These are phyloP conservation scores for Lithobius niger DNA, from an alignment of 1,140 invertebrate genomes.

Conservation along the genomic window DNA sequence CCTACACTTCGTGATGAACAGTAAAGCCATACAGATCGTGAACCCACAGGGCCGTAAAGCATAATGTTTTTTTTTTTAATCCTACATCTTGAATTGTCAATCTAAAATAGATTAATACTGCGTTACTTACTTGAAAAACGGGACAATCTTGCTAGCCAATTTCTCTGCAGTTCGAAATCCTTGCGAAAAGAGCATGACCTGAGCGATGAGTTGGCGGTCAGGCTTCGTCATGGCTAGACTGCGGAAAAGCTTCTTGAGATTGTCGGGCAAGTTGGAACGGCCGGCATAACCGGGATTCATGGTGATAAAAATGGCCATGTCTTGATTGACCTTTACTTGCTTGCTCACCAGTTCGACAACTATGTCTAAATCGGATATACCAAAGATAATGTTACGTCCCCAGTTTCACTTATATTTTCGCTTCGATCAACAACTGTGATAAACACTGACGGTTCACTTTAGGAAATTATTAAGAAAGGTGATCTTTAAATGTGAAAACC, in stretches of 20 bases:
- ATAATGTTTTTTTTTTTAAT: no score
- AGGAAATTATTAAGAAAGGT: no score
- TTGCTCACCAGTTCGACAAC: slow-evolving; percentile 93
- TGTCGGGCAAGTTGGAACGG: slow-evolving; percentile 95
- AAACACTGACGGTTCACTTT: no score
- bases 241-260: slow-evolving; percentile 96
- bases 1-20: no score
- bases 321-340: slow-evolving; percentile 89
- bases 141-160: slow-evolving; percentile 95
- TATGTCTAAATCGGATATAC: slow-evolving; percentile 47
- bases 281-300: slow-evolving; percentile 99
- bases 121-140: slow-evolving; percentile 91
- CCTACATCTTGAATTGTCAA: no score
- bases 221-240: slow-evolving; percentile 98
- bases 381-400: no score
- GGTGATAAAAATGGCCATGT: slow-evolving; percentile 99
- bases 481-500: no score
- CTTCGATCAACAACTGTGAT: no score
- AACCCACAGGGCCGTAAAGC: no score
- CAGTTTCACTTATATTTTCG: no score
- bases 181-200: slow-evolving; percentile 99
- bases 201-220: slow-evolving; percentile 93
- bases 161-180: slow-evolving; percentile 96
- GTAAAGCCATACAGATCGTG: no score
- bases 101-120: no score